These are phyloP conservation scores for Corythaixoides concolor DNA, from an alignment of 2,113 vertebrate genomes.

Conservation along the genomic window DNA sequence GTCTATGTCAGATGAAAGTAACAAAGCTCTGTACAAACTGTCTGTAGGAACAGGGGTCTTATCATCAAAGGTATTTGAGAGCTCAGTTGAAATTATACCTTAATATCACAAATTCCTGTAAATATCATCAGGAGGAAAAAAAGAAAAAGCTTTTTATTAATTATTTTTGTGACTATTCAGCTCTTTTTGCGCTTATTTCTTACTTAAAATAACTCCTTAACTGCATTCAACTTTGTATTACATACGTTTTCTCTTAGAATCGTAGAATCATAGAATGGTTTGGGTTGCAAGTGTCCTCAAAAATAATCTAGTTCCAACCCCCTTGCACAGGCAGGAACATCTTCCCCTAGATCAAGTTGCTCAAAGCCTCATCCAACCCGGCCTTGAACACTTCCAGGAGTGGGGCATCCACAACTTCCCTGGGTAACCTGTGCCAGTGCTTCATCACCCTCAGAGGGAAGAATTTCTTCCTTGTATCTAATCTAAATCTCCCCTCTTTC, in stretches of 20 bases:
- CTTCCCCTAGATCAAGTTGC: too few species aligned
- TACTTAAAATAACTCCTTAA: not conserved
- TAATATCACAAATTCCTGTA: not conserved
- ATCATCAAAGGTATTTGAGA: not conserved
- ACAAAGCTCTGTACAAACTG: not conserved
- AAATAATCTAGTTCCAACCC: too few species aligned
- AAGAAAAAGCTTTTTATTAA: not conserved
- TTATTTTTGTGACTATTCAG: not conserved
- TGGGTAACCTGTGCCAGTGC: too few species aligned
- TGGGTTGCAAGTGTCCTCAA: too few species aligned
- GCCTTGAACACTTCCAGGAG: too few species aligned
- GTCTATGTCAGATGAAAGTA: not conserved
- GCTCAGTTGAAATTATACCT: not conserved
- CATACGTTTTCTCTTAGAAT: not conserved
- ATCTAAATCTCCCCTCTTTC: too few species aligned
- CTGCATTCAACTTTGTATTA: not conserved
- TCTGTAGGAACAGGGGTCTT: not conserved
- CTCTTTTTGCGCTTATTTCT: not conserved
- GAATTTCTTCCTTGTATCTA: too few species aligned
- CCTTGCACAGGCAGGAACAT: too few species aligned
- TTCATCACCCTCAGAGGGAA: too few species aligned
- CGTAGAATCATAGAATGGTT: too few species aligned
- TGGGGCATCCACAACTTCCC: too few species aligned
- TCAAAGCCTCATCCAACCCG: too few species aligned
- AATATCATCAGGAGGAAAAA: not conserved